Evolutionary conservation across 2,113 vertebrate species (phyloP), one percentile per base, ranked within the genome.

Genomic region (Brachyhypopomus occidentalis): DNA sequence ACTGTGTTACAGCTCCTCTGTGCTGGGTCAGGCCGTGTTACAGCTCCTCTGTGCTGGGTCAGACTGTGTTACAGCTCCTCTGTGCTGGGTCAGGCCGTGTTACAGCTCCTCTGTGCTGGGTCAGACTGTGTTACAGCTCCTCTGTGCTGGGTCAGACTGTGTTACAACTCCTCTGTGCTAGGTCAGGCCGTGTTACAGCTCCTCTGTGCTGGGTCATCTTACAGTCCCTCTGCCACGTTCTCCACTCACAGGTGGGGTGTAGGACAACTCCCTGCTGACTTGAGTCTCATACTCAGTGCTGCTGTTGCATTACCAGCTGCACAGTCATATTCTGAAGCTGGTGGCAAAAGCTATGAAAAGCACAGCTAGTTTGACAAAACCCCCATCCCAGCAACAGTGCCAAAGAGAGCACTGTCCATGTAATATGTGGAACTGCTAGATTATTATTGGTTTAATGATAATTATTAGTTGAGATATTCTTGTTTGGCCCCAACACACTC

Each of bases 211-310:
- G 30, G 48, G 41, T 22, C 30, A 6, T 63, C 67, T 78, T 60
- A 82, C 62, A 82, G 75, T 69, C 17, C 5, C 63, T 60, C 60
- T 72, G n/a, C 19, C 36, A 45, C 64, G 41, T 52, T 55, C 64
- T 41, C 30, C 38, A 56, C 79, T 79, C 34, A 23, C 81, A 75
- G 72, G 30, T 78, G 4, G 23, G 41, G 23, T 67, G 60, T 22
- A 23, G 72, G 36, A 77, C 56, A 78, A 81, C 38, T 84, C 79
- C 76, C 75, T 30, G n/a, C 12, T 59, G 77, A 79, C 56, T 66
- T 27, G 59, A 2, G 20, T 58, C 63, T 11, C 38, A 79, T 55
- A 6, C 38, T 48, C 75, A 55, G 62, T 72, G 67, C 59, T 59
- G 55, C 36, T 48, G 71, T 30, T 4, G 62, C 20, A 66, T 64